A percentile compares a stretch with the other conserved stretches of the same genome.
Conservation (phyloP, 2,797 vertebrate species). For the Xenentodon cancila region DNA sequence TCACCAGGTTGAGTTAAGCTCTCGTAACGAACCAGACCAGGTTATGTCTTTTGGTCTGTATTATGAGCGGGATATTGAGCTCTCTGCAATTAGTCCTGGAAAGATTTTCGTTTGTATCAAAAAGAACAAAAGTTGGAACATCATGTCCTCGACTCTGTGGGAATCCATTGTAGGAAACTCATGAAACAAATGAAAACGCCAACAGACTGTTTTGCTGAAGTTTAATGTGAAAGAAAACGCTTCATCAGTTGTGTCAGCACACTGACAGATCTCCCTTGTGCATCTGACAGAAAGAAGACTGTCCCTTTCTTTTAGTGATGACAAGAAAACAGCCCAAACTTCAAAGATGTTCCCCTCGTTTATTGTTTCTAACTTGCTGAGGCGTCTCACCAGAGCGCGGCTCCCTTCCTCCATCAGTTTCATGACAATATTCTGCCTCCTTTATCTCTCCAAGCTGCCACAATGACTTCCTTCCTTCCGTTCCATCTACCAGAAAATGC, state of each 20-base stretch:
- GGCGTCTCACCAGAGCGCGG: not conserved
- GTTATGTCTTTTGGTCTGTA: too few species aligned
- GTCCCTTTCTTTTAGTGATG: not conserved
- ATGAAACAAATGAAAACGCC: too few species aligned
- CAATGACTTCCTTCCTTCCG: slow-evolving; percentile 58
- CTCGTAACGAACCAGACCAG: too few species aligned
- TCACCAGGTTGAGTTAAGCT: too few species aligned
- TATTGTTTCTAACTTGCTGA: not conserved
- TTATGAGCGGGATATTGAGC: too few species aligned
- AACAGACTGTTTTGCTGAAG: too few species aligned
- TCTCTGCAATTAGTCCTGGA: too few species aligned
- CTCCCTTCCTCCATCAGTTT: slow-evolving; percentile 3
- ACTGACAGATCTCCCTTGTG: not conserved
- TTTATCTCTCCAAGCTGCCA: slow-evolving; percentile 50
- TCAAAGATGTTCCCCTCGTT: not conserved
- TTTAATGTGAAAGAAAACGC: slow-evolving; percentile 25
- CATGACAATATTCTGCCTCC: slow-evolving; percentile 18
- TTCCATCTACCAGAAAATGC: slow-evolving; percentile 33
- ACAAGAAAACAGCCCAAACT: not conserved
- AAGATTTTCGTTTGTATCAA: too few species aligned
- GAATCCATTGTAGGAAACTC: too few species aligned
- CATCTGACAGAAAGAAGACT: not conserved
- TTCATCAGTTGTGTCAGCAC: not conserved
- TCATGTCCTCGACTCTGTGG: too few species aligned
- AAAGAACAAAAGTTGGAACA: too few species aligned